Base-by-base conservation (phyloP, 2,113 vertebrate species). In the Psittacula cyanocephala region DNA sequence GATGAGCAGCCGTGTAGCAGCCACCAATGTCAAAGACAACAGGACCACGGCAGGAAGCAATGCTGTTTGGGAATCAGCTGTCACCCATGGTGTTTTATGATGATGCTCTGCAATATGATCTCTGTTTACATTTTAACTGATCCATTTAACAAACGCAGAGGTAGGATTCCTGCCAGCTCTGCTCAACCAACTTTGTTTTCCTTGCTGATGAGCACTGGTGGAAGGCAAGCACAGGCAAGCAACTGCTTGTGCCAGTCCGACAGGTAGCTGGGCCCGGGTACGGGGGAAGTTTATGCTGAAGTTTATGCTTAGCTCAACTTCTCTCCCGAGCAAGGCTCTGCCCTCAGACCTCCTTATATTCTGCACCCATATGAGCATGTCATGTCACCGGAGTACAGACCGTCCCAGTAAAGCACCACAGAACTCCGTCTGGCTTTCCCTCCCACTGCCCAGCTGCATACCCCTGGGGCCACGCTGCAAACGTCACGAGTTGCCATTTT, bases 91-190 rank as follows among this genome's bases (percentile, higher is more conserved):
- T 68, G 20, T 79, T 91, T 82, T 14, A 33, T 28, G 55, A 25
- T 28, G 86, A 55, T 91, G 91, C 84, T 74, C 78, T 87, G 89
- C 91, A 84, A 71, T 4, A 47, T 43, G 93, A 79, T 85, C 93
- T 84, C 87, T 79, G 77, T 91, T 94, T 93, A 79, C 63, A 22
- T 93, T 95, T 85, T 59, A 79, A 52, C 35, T 62, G 89, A 89
- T 85, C 81, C 90, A 49, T 85, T 79, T 72, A 95, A 90, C 87
- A 71, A 63, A 91, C 5, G 14, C 57, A n/a, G 65, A 2, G 65
- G 81, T 76, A 59, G 62, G 92, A 65, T 41, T 85, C 70, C 90
- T 82, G 95, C 85, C 88, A 89, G 88, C 82, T 52, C 93, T 39
- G 28, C 11, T 63, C 94, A 16, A 9, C 68, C 52, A 65, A 35